Conservation (phyloP, 1,140 invertebrate genomes). For the Cylas formicarius region DNA sequence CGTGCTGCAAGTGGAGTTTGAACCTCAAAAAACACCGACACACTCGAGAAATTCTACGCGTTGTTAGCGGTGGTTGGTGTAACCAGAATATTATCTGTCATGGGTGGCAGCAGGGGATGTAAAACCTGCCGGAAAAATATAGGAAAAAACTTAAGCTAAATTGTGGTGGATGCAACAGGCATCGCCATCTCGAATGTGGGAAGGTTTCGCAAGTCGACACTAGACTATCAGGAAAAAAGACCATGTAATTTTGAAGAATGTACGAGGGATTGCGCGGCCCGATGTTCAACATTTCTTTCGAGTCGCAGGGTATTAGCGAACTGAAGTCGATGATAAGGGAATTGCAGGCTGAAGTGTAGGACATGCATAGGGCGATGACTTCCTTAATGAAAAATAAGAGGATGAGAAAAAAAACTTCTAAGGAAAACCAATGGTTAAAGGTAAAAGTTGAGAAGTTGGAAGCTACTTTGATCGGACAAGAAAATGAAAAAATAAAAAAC, state of each 20-base stretch:
- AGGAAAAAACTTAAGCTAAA: neutral
- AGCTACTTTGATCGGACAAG: too few relatives aligned
- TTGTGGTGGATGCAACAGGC: neutral
- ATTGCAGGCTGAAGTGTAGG: neutral
- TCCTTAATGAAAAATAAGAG: constrained; percentile 1
- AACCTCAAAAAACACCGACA: too few relatives aligned
- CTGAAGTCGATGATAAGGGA: constrained; percentile 1
- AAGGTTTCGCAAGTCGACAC: constrained; percentile 1
- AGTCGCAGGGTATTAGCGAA: neutral
- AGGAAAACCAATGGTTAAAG: constrained; percentile 3
- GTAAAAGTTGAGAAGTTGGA: neutral
- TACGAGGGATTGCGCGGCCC: neutral
- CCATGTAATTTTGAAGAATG: neutral
- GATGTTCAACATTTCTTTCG: neutral
- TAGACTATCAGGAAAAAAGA: neutral
- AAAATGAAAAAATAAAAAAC: too few relatives aligned
- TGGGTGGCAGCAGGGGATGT: too few relatives aligned
- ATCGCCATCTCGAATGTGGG: constrained; percentile 4
- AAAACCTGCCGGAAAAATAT: constrained; percentile 1
- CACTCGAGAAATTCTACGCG: too few relatives aligned
- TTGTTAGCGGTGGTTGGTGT: too few relatives aligned
- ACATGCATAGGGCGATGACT: neutral
- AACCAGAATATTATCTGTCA: too few relatives aligned
- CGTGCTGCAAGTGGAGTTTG: too few relatives aligned
- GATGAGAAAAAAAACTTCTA: constrained; percentile 3